phyloP scores from a whole-genome alignment of 1,140 invertebrate species.

The Drosophila nebulosa region DNA sequence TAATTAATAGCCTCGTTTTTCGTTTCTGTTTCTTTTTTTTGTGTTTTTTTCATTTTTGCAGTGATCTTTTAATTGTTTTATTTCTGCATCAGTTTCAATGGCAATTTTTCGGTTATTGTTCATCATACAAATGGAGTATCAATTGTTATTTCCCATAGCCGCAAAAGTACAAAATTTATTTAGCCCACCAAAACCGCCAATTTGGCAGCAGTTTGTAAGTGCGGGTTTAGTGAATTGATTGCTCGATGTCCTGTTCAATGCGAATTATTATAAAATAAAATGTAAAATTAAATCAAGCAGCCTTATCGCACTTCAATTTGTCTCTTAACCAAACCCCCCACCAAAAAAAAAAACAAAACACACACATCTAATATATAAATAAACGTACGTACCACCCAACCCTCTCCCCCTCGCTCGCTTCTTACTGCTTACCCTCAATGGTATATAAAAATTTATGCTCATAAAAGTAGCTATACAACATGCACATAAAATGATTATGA shows the following conservation, averaged over 20 bases:
- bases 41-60: not conserved
- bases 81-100: constrained; percentile 30
- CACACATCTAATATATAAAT: constrained; percentile 12
- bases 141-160: constrained; percentile 25
- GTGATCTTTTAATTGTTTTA: constrained; percentile 56
- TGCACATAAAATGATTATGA: constrained; percentile 77
- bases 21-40: constrained; percentile 21
- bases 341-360: not conserved
- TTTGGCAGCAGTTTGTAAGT: constrained; percentile 32
- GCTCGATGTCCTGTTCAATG: not conserved
- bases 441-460: constrained; percentile 74
- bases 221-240: not conserved
- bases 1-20: constrained; percentile 59
- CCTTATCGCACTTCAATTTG: constrained; percentile 71
- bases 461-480: constrained; percentile 71
- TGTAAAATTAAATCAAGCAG: constrained; percentile 31
- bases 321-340: too few species aligned
- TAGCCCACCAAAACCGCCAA: constrained; percentile 71
- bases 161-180: constrained; percentile 56
- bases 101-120: constrained; percentile 45
- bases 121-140: constrained; percentile 33
- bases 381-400: not conserved
- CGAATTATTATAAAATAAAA: constrained; percentile 43
- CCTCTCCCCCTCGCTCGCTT: not conserved
- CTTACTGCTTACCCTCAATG: not conserved